These are phyloP conservation scores for Ictalurus punctatus DNA, from an alignment of 2,113 vertebrate genomes.

Conservation along the genomic window DNA sequence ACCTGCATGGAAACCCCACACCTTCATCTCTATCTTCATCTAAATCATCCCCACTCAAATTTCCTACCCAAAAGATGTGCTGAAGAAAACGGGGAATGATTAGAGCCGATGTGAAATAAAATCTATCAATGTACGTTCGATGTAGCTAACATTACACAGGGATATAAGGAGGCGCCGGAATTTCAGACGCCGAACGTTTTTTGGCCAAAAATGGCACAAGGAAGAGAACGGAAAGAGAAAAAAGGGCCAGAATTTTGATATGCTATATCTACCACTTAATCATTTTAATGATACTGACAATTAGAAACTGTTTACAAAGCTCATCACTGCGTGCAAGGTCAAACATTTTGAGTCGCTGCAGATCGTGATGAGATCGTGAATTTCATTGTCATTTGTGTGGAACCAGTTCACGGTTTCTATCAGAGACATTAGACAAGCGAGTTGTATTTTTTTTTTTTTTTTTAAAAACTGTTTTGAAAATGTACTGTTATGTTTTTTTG, in stretches of 20 bases:
- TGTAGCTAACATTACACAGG: background rate
- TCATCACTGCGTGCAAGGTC: background rate
- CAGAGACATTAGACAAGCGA: background rate
- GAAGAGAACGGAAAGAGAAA: background rate
- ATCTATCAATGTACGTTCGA: background rate
- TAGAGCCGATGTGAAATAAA: background rate
- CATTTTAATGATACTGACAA: background rate
- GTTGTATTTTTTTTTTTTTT: too few species aligned
- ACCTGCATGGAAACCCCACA: background rate
- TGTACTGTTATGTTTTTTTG: background rate
- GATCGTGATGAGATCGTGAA: background rate
- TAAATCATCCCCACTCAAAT: background rate
- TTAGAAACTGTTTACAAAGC: background rate
- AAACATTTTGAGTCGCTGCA: background rate
- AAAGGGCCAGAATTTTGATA: background rate
- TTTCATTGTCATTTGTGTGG: background rate
- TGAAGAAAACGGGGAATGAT: background rate
- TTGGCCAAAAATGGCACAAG: background rate
- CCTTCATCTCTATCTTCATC: background rate
- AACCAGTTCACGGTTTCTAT: background rate
- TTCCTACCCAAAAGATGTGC: background rate
- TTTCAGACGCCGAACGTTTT: background rate
- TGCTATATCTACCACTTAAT: background rate
- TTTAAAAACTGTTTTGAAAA: too few species aligned
- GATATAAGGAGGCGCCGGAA: background rate